These are phyloP conservation scores for Vultur gryphus DNA, from an alignment of 2,797 vertebrate species.

Conservation along the genomic window DNA sequence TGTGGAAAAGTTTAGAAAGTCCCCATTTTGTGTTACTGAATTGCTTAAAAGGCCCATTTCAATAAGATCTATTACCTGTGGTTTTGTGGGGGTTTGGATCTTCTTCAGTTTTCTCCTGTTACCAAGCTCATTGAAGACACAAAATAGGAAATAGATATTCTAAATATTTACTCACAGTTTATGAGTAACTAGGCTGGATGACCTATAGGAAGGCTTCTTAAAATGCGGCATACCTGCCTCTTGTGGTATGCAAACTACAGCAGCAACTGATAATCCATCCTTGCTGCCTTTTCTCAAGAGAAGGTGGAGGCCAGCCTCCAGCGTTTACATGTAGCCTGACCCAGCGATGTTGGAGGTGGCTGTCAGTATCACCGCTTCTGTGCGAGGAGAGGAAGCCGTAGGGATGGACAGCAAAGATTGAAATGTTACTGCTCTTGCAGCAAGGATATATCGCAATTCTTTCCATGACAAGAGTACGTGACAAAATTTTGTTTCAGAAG, in stretches of 20 bases:
- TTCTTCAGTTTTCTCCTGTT: not conserved
- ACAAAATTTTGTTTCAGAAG: not conserved
- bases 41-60: not conserved
- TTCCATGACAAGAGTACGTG: not conserved
- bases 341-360: no score
- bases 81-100: not conserved
- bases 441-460: no score
- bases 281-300: not conserved
- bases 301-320: not conserved
- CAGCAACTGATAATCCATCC: not conserved
- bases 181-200: not conserved
- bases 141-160: not conserved
- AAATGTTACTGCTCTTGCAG: not conserved
- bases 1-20: not conserved
- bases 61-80: not conserved
- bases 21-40: not conserved
- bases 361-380: not conserved
- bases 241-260: not conserved
- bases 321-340: not conserved
- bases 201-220: not conserved
- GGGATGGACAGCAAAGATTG: not conserved
- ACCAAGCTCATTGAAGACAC: not conserved
- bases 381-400: not conserved
- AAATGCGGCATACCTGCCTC: not conserved
- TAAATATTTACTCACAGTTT: not conserved